A percentile compares a stretch with the other conserved stretches of the same genome.
phyloP scores from a whole-genome alignment of 2,113 vertebrate genomes.

The Deroptyus accipitrinus region DNA sequence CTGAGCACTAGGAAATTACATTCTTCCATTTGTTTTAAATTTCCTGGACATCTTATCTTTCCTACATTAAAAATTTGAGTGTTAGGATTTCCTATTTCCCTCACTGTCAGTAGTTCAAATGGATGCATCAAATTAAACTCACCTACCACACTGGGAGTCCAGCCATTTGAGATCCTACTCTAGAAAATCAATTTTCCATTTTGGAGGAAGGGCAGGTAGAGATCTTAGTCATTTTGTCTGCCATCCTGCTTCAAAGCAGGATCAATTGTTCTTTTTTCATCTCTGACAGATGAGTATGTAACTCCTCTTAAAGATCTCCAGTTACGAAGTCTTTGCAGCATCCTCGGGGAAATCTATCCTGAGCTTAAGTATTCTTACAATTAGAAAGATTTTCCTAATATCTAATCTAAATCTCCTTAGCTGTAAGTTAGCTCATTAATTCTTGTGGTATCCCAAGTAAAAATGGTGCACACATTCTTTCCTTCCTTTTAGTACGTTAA shows the following conservation, averaged over 20 bases:
- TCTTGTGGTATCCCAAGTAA: not conserved
- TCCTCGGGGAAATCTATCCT: not conserved
- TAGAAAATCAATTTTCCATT: not conserved
- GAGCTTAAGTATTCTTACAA: not conserved
- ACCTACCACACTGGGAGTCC: not conserved
- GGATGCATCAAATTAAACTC: not conserved
- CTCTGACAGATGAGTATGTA: not conserved
- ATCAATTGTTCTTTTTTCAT: not conserved
- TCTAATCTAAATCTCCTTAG: conserved; percentile 41
- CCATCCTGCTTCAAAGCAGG: not conserved
- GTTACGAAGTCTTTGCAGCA: not conserved
- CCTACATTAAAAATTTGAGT: not conserved
- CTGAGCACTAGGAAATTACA: not conserved
- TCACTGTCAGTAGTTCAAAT: not conserved
- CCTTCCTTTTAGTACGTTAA: not conserved
- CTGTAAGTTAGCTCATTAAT: conserved; percentile 4
- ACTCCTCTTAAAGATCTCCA: not conserved
- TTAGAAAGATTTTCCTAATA: conserved; percentile 13
- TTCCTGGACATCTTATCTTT: not conserved
- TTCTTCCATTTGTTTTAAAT: not conserved
- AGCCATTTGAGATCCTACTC: not conserved
- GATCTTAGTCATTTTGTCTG: not conserved
- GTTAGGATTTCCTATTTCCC: not conserved
- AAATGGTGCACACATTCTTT: not conserved
- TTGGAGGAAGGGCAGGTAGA: not conserved